Conservation (phyloP, 2,888 invertebrate species). For the Frankliniella fusca region DNA sequence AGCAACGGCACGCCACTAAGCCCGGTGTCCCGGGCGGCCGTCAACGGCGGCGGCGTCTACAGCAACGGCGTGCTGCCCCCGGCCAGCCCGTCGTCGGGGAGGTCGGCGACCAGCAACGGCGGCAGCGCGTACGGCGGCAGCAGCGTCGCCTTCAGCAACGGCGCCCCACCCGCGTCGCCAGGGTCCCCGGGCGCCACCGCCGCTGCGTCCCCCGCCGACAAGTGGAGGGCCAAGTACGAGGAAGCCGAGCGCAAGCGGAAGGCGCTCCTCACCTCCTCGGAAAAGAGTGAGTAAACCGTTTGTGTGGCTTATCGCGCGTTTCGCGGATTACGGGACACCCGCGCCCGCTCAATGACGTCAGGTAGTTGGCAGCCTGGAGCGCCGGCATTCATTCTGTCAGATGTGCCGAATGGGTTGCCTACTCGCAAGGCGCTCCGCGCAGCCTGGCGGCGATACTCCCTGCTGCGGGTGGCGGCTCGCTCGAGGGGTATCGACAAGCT, state of each 20-base stretch:
- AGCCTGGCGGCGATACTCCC: not conserved
- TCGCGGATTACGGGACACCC: too few species aligned
- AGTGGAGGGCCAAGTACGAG: constrained; percentile 67
- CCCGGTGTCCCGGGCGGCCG: not conserved
- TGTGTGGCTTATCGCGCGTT: not conserved
- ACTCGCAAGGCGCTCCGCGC: not conserved
- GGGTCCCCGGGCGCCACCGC: constrained; percentile 16
- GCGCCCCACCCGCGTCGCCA: not conserved
- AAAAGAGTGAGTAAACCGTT: constrained; percentile 59
- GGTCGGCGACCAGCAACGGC: not conserved
- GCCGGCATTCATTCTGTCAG: not conserved
- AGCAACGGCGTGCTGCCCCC: constrained; percentile 35
- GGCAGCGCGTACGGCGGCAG: not conserved
- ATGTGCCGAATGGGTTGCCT: not conserved
- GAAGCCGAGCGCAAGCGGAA: constrained; percentile 67
- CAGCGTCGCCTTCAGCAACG: not conserved
- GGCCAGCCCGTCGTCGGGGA: constrained; percentile 15
- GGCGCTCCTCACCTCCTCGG: constrained; percentile 60
- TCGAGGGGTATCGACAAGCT: too few species aligned
- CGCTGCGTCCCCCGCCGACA: constrained; percentile 38
- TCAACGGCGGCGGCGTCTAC: constrained; percentile 30
- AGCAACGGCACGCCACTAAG: not conserved
- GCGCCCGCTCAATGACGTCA: constrained; percentile 13
- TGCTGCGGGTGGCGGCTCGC: not conserved
- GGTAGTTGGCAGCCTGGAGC: not conserved